A percentile compares a stretch with the other conserved stretches of the same genome.
Evolutionary conservation across 2,113 vertebrate species (phyloP).

Genomic region (Hemiscyllium ocellatum): DNA sequence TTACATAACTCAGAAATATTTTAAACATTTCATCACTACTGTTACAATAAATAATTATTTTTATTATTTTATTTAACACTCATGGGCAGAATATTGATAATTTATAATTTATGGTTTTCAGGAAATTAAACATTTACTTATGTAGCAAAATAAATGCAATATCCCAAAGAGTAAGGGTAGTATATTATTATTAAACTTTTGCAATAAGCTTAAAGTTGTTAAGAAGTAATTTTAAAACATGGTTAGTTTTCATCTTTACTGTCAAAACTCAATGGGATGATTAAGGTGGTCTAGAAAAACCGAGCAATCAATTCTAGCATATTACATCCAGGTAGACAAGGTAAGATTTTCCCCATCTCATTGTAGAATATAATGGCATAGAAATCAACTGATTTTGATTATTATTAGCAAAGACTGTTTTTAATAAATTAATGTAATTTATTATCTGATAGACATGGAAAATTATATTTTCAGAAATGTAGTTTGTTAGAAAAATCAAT

Average conservation of each 20-base stretch:
- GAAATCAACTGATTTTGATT: not conserved
- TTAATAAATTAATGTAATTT: not conserved
- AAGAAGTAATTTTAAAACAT: not conserved
- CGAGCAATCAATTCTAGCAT: not conserved
- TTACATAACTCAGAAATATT: no score
- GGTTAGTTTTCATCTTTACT: not conserved
- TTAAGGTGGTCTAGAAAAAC: not conserved
- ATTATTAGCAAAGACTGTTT: not conserved
- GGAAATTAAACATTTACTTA: not conserved
- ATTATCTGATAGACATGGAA: not conserved
- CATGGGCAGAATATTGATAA: no score
- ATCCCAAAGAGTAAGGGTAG: not conserved
- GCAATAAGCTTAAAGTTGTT: not conserved
- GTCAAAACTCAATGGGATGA: not conserved
- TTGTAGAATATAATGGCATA: not conserved
- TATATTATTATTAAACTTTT: not conserved
- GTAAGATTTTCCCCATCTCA: not conserved
- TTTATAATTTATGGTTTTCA: not conserved
- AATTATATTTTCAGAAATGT: not conserved
- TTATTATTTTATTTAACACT: no score
- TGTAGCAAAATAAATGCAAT: not conserved
- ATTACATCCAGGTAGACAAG: not conserved
- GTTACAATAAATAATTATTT: no score
- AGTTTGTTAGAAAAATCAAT: not conserved
- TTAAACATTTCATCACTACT: no score